Conservation (phyloP, 2,113 vertebrate genomes). For the Saimiri boliviensis region DNA sequence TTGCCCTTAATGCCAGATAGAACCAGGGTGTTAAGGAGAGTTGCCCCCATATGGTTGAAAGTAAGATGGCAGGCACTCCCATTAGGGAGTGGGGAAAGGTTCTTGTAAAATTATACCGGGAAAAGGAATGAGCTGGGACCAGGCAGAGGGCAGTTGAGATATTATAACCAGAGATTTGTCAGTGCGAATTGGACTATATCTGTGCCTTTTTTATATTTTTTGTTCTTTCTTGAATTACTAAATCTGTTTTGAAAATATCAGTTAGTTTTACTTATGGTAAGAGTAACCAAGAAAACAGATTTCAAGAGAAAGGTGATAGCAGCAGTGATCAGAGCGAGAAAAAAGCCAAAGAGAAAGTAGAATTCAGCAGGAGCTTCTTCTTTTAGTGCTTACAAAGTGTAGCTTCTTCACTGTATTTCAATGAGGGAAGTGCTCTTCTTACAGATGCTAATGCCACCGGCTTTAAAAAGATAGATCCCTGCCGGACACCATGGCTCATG, state of each 20-base stretch:
- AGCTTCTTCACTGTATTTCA: neutral
- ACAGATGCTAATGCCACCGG: neutral
- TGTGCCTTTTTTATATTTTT: neutral
- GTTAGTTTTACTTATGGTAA: neutral
- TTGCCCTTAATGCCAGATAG: neutral
- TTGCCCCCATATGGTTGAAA: neutral
- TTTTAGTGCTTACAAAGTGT: neutral
- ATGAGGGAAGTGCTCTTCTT: neutral
- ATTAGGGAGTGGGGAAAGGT: neutral
- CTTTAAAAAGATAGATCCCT: neutral
- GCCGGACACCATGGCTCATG: too few species aligned
- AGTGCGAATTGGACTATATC: neutral
- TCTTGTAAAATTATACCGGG: neutral
- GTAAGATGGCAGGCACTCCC: neutral
- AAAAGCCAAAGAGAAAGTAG: neutral
- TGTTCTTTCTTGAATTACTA: neutral
- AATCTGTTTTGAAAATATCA: constrained; percentile 25
- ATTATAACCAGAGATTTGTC: neutral
- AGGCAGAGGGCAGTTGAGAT: neutral
- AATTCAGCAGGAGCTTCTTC: neutral
- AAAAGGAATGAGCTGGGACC: neutral
- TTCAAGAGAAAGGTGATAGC: neutral
- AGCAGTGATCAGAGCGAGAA: neutral
- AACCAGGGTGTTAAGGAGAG: neutral
- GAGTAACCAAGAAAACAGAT: neutral